These are phyloP conservation scores for Trimorus sp. DNA, from an alignment of 2,888 invertebrate species.

Conservation along the genomic window DNA sequence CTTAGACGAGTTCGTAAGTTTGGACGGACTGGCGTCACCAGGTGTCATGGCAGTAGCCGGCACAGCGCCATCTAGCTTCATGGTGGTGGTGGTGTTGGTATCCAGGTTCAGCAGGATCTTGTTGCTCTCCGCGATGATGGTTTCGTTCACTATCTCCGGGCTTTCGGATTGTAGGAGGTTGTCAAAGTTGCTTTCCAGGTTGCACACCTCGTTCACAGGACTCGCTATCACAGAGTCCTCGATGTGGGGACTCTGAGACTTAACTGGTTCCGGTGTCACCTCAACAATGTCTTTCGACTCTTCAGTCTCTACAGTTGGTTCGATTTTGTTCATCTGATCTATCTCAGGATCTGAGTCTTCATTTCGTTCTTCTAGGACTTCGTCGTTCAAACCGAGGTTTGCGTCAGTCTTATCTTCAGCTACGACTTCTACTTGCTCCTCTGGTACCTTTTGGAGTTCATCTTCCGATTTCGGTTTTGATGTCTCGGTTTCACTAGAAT, in stretches of 20 bases:
- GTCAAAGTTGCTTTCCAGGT: slow-evolving; percentile 74
- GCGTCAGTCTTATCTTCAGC: slow-evolving; percentile 15
- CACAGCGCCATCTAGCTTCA: slow-evolving; percentile 71
- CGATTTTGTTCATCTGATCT: neutral
- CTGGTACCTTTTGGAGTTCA: neutral
- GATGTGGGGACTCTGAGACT: slow-evolving; percentile 16
- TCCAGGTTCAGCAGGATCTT: slow-evolving; percentile 79
- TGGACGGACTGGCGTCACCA: slow-evolving; percentile 58
- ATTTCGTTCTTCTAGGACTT: neutral
- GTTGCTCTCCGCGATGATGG: slow-evolving; percentile 68
- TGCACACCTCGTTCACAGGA: slow-evolving; percentile 73
- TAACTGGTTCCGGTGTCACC: slow-evolving; percentile 14
- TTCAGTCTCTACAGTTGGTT: neutral
- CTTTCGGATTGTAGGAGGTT: slow-evolving; percentile 72
- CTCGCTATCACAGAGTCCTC: slow-evolving; percentile 45
- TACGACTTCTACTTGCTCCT: neutral
- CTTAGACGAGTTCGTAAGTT: slow-evolving; percentile 68
- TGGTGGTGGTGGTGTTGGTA: slow-evolving; percentile 79
- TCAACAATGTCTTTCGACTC: slow-evolving; percentile 33
- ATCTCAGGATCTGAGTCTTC: neutral
- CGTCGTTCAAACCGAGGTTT: slow-evolving; percentile 21
- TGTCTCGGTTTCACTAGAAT: no score
- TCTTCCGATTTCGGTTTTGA: no score
- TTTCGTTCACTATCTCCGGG: slow-evolving; percentile 68
- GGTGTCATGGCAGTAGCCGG: slow-evolving; percentile 41